A percentile compares a stretch with the other conserved stretches of the same genome.
Conservation (phyloP, 2,113 vertebrate genomes). For the human (Homo sapiens) region GRCh38 chrX:104517501-104518000, state of each 20-base stretch:
- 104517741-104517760: neutral
- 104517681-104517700: neutral
- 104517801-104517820: neutral
- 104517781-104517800: neutral
- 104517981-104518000: neutral
- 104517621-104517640: neutral
- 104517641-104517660: neutral
- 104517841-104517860: neutral
- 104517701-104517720: neutral
- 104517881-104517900: neutral
- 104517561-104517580: too few species aligned
- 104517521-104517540: too few species aligned
- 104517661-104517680: neutral
- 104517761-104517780: neutral
- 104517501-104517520: too few species aligned
- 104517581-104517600: neutral
- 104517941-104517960: neutral
- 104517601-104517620: neutral
- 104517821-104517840: neutral
- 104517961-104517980: neutral
- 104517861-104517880: neutral
- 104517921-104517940: neutral
- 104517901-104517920: neutral
- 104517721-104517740: neutral
- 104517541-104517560: too few species aligned